Percentiles rank a stretch among this genome's conserved stretches.
Conservation (phyloP, 2,113 vertebrate genomes). For the Tachycineta bicolor region DNA sequence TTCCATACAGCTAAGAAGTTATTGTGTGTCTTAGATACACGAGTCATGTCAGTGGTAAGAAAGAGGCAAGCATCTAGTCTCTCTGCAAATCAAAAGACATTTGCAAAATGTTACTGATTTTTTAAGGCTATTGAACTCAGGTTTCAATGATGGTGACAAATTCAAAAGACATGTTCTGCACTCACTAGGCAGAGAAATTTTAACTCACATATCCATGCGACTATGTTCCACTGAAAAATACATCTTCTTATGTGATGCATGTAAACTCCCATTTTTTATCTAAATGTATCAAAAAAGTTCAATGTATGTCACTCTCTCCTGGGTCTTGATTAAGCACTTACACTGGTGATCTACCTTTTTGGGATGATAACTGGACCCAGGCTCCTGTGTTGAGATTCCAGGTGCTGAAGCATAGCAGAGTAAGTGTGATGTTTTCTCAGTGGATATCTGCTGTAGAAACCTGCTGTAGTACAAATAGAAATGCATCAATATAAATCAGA, state of each 20-base stretch:
- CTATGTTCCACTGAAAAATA: neutral
- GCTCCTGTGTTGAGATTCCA: neutral
- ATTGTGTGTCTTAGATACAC: neutral
- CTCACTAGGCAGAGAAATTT: neutral
- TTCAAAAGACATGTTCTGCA: neutral
- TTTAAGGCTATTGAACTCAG: neutral
- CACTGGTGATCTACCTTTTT: neutral
- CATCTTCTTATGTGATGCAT: neutral
- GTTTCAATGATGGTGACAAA: neutral
- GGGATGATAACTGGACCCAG: neutral
- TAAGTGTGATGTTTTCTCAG: neutral
- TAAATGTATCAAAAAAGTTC: neutral
- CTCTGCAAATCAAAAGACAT: neutral
- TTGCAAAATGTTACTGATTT: neutral
- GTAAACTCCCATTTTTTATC: neutral
- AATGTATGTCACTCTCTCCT: accelerated
- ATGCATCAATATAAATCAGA: neutral
- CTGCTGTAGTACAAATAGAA: neutral
- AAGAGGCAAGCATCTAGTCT: neutral
- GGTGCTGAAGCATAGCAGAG: neutral
- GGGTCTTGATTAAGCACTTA: neutral
- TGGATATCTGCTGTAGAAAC: neutral
- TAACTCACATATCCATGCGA: neutral
- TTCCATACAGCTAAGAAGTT: neutral
- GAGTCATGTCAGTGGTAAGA: neutral